phyloP scores from a whole-genome alignment of 2,888 invertebrate genomes.

The Sturmia bella region DNA sequence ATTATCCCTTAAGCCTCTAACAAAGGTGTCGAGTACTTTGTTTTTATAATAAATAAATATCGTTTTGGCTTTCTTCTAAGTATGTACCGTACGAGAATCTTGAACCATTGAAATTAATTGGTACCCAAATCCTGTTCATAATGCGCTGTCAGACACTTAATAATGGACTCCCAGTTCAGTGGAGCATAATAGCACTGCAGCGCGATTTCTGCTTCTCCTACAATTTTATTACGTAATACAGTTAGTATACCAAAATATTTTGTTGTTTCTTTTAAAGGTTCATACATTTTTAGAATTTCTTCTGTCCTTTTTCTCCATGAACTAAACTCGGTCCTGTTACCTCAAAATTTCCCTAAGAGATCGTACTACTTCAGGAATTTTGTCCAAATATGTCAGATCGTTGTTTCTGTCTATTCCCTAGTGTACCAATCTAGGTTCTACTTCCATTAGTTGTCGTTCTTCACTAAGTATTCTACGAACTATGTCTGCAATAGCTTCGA shows the following conservation, averaged over 20 bases:
- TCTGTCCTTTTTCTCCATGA: constrained; percentile 15
- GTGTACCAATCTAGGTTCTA: constrained; percentile 2
- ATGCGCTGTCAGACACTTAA: constrained; percentile 15
- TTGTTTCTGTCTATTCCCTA: constrained; percentile 1
- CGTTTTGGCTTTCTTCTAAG: constrained; percentile 9
- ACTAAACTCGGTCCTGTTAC: not conserved
- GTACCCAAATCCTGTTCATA: constrained; percentile 26
- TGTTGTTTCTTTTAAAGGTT: constrained; percentile 2
- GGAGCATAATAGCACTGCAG: constrained; percentile 10
- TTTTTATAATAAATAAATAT: constrained; percentile 23
- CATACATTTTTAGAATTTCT: constrained; percentile 4
- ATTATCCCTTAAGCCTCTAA: not conserved
- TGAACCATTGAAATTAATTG: constrained; percentile 14
- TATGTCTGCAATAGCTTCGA: constrained; percentile 5
- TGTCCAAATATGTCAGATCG: constrained; percentile 6
- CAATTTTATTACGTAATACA: not conserved
- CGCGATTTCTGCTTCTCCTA: not conserved
- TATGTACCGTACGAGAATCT: not conserved
- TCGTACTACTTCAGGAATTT: constrained; percentile 8
- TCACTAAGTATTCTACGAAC: constrained; percentile 22
- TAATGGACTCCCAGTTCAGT: constrained; percentile 25
- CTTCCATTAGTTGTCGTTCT: constrained; percentile 4
- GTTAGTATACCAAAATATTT: constrained; percentile 15
- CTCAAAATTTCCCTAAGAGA: constrained; percentile 4
- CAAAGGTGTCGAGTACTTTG: constrained; percentile 8